Percentiles rank a stretch among this genome's conserved stretches.
Evolutionary conservation across 2,888 invertebrate genomes (phyloP).

Genomic region (Drosophila multiciliata): DNA sequence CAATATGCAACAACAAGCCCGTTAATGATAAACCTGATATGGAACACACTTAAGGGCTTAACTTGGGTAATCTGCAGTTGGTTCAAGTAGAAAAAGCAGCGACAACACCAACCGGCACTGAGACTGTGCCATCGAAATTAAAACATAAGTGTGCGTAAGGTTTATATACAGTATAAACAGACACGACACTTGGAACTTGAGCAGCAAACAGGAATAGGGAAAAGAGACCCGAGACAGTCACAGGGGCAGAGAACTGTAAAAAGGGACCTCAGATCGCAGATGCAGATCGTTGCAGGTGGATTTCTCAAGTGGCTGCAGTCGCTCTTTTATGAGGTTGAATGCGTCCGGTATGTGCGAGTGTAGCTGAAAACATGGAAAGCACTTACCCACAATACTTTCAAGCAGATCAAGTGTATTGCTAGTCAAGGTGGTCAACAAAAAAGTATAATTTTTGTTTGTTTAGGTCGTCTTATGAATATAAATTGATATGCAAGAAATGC

Average conservation of each 20-base stretch:
- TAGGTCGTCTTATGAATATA: neutral
- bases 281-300: constrained; percentile 73
- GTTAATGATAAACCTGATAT: constrained; percentile 77
- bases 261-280: constrained; percentile 58
- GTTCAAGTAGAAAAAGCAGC: constrained; percentile 73
- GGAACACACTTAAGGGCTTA: constrained; percentile 81
- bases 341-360: constrained; percentile 18
- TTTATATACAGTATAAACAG: constrained; percentile 24
- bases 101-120: constrained; percentile 50
- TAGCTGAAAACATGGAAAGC: constrained; percentile 11
- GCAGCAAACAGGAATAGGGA: constrained; percentile 1
- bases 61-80: constrained; percentile 77
- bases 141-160: constrained; percentile 58
- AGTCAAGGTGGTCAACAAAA: neutral
- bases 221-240: neutral
- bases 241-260: neutral
- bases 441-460: neutral
- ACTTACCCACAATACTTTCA: constrained; percentile 20
- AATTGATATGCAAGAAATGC: neutral
- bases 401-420: constrained; percentile 56
- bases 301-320: constrained; percentile 80
- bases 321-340: constrained; percentile 46
- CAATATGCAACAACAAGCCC: constrained; percentile 32
- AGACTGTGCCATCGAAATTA: constrained; percentile 68
- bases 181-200: constrained; percentile 30